Conservation (phyloP, 2,888 invertebrate genomes). For the Diarsia rubi region DNA sequence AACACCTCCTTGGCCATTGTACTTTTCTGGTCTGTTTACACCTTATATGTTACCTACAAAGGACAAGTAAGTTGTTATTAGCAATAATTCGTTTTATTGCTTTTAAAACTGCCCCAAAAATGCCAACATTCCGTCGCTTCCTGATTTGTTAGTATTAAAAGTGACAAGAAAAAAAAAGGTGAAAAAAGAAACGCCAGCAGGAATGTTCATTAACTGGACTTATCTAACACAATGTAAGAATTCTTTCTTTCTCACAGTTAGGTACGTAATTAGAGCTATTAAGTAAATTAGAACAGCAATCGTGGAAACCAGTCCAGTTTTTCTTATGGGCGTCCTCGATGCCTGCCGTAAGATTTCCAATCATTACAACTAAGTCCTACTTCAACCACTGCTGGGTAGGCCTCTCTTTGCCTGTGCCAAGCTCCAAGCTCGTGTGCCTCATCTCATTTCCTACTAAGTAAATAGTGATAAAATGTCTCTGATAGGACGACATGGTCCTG, state of each 20-base stretch:
- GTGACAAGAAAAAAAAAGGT: not conserved
- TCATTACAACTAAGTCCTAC: not conserved
- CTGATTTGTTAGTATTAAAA: not conserved
- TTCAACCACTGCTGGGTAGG: too few relatives aligned
- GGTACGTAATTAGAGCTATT: not conserved
- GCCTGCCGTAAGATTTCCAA: not conserved
- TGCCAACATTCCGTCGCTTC: not conserved
- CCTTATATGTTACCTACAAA: not conserved
- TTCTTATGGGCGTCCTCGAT: not conserved
- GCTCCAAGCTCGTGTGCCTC: not conserved
- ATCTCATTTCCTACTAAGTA: slow-evolving; percentile 36
- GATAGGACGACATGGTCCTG: slow-evolving; percentile 16
- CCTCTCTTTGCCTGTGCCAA: too few relatives aligned
- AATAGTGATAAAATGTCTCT: slow-evolving; percentile 24
- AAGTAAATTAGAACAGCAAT: not conserved
- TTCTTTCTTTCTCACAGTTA: not conserved
- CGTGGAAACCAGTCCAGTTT: not conserved
- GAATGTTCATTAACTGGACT: slow-evolving; percentile 13
- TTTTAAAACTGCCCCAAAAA: not conserved
- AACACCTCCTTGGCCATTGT: too few relatives aligned
- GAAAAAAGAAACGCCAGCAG: not conserved
- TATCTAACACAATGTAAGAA: slow-evolving; percentile 7
- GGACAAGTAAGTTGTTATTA: not conserved
- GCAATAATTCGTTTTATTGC: not conserved
- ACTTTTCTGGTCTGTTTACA: too few relatives aligned